Percentiles rank a stretch among this genome's conserved stretches.
Evolutionary conservation across 1,140 invertebrate genomes (phyloP).

Genomic region (Cepaea nemoralis): DNA sequence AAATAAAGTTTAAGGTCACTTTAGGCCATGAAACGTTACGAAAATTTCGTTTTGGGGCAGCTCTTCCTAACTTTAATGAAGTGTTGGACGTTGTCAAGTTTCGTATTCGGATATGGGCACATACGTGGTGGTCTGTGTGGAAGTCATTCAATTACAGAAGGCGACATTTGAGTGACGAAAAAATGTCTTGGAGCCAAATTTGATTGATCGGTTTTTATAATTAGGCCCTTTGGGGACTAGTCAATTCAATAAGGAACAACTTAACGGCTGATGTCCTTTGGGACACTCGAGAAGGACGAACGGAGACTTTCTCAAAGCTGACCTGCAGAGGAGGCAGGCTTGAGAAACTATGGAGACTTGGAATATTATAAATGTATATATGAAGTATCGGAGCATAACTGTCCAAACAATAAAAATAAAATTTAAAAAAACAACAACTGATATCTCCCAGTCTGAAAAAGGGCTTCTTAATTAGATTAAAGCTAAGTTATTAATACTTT

Average conservation of each 20-base stretch:
- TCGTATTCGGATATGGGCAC: neutral
- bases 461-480: too few relatives aligned
- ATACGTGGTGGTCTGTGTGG: neutral
- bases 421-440: too few relatives aligned
- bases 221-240: neutral
- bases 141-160: neutral
- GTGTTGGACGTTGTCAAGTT: neutral
- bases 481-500: too few relatives aligned
- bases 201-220: neutral
- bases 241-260: neutral
- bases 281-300: too few relatives aligned
- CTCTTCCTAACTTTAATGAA: neutral
- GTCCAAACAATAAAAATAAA: too few relatives aligned
- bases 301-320: too few relatives aligned
- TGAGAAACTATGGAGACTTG: too few relatives aligned
- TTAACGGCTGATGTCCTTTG: neutral
- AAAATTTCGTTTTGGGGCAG: neutral
- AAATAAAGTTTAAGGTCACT: slow-evolving; percentile 1
- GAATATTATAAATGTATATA: too few relatives aligned
- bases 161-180: neutral
- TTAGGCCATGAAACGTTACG: neutral
- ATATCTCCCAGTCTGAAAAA: too few relatives aligned
- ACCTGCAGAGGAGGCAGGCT: too few relatives aligned
- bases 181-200: neutral
- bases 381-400: too few relatives aligned